A percentile compares a stretch with the other conserved stretches of the same genome.
Evolutionary conservation across 2,797 vertebrate genomes (phyloP).

Genomic region (Anas georgica): DNA sequence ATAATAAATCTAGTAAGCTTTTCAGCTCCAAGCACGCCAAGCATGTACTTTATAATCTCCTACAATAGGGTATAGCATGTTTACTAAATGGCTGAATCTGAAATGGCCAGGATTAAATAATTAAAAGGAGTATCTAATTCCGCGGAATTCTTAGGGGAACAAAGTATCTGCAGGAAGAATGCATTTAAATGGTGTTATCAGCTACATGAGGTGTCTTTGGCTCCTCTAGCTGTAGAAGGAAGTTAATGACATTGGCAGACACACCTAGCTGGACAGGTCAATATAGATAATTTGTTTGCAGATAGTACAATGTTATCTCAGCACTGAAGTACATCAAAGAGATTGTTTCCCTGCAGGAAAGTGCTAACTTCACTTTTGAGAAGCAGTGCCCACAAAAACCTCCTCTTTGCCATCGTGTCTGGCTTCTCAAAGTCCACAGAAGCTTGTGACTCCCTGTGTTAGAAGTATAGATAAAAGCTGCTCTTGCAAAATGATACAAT

Average conservation of each 20-base stretch:
- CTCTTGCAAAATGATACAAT: not conserved
- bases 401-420: not conserved
- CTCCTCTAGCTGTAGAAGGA: not conserved
- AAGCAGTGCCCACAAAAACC: not conserved
- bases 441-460: fast-evolving
- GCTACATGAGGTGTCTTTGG: not conserved
- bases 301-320: slow-evolving; percentile 6
- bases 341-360: not conserved
- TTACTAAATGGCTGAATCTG: not conserved
- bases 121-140: not conserved
- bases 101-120: not conserved
- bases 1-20: not conserved
- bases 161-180: not conserved
- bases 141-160: not conserved
- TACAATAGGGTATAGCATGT: not conserved
- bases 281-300: slow-evolving; percentile 31
- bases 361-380: not conserved
- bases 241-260: slow-evolving; percentile 29
- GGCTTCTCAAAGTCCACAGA: not conserved
- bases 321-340: not conserved
- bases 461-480: not conserved
- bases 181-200: not conserved
- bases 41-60: not conserved
- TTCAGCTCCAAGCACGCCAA: not conserved
- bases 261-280: not conserved